Evolutionary conservation across 2,888 invertebrate genomes (phyloP), one percentile per base, ranked within the genome.

Genomic region (Nephrotoma appendiculata): DNA sequence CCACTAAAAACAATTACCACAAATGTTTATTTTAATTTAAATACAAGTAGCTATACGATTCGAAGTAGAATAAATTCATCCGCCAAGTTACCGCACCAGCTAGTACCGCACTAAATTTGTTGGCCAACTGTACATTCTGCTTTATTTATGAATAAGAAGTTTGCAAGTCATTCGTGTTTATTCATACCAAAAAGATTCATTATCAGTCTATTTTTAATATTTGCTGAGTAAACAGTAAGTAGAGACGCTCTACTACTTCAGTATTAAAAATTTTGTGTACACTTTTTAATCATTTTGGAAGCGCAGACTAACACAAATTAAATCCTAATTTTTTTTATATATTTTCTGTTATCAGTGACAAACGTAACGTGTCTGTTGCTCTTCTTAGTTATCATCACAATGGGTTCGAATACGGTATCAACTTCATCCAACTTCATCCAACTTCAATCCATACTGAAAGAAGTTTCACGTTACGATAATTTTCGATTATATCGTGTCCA

Each of bases 401-500:
- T 71, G 71, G 71, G 71, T 71, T 31, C 31, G 31, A 31, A 71
- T 71, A 9, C 19, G 11, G 31, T 3, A 31, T 31, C 71, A 31
- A 31, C 71, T 31, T 31, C 71, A 9, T 31, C 71, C 12, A 41
- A 83, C 12, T 0, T 31, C 71, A 9, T 31, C 71, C 12, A 41
- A 83, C 12, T 0, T n/a, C n/a, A n/a, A n/a, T n/a, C 11, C 86
- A 87, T 57, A 89, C 89, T 88, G 89, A 89, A 87, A 90, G 84
- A 71, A 71, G 31, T 71, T 2, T 71, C 92, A 0, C 89, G 92
- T 9, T 92, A 92, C 87, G 92, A 92, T 87, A 88, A 90, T 87
- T 92, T 91, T 87, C 90, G 92, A 41, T 89, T 92, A 43, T 91
- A 92, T 87, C 90, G 90, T 87, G 90, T 92, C 4, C 88, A 90